Percentiles rank a stretch among this genome's conserved stretches.
These are phyloP conservation scores for Papilio polyxenes DNA, from an alignment of 1,140 invertebrate species.

Conservation along the genomic window DNA sequence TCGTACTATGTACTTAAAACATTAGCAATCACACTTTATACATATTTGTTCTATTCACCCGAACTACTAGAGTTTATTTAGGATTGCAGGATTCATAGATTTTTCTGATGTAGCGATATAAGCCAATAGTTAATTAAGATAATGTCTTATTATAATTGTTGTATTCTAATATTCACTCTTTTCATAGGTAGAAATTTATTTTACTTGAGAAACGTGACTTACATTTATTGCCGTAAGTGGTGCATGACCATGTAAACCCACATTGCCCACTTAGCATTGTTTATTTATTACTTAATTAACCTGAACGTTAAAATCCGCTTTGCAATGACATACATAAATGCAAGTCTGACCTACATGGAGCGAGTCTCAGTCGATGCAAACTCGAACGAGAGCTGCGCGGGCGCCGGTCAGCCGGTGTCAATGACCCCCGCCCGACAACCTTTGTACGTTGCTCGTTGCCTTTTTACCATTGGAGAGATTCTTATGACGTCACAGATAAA, in stretches of 20 bases:
- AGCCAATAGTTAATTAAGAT: no score
- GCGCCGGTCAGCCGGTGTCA: constrained; percentile 71
- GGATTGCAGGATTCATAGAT: no score
- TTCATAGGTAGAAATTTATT: not conserved
- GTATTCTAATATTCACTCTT: not conserved
- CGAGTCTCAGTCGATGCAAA: constrained; percentile 49
- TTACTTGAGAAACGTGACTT: not conserved
- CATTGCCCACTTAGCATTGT: constrained; percentile 10
- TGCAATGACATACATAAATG: constrained; percentile 34
- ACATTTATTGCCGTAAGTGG: not conserved
- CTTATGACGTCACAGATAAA: constrained; percentile 35
- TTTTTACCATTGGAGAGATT: constrained; percentile 43
- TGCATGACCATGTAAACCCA: not conserved
- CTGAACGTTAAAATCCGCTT: constrained; percentile 21
- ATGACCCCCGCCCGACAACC: constrained; percentile 66
- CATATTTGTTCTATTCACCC: no score
- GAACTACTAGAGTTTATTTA: no score
- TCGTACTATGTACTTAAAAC: no score
- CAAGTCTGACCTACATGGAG: constrained; percentile 42
- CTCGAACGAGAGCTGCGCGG: constrained; percentile 65
- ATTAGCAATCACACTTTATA: no score
- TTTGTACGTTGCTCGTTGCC: constrained; percentile 59
- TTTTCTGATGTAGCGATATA: no score
- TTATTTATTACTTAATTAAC: constrained; percentile 32
- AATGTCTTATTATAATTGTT: no score